A percentile compares a stretch with the other conserved stretches of the same genome.
phyloP scores from a whole-genome alignment of 2,888 invertebrate species.

The Leptopilina syphax region DNA sequence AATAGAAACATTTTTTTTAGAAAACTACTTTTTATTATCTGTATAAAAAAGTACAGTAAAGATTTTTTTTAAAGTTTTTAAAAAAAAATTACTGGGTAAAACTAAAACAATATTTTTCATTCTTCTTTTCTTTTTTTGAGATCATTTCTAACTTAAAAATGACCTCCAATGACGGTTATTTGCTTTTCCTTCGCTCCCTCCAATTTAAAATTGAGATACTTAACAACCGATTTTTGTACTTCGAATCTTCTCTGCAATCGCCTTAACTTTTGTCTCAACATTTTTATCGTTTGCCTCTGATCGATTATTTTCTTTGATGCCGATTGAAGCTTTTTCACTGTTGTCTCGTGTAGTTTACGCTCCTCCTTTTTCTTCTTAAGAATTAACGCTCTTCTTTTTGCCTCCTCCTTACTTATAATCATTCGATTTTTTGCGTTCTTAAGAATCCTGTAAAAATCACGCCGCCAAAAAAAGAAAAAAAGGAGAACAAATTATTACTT shows the following conservation, averaged over 20 bases:
- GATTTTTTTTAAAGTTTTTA: not conserved
- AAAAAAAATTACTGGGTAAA: not conserved
- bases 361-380: constrained; percentile 2
- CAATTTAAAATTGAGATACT: constrained; percentile 16
- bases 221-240: constrained; percentile 8
- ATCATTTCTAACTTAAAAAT: not conserved
- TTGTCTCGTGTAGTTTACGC: not conserved
- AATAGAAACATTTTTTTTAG: not conserved
- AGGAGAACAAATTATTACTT: too few species aligned
- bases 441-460: too few species aligned
- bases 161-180: not conserved
- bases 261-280: constrained; percentile 30
- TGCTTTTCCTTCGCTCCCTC: constrained; percentile 6
- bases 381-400: not conserved
- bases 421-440: not conserved
- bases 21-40: constrained; percentile 3
- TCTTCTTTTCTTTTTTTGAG: not conserved
- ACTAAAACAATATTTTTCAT: not conserved
- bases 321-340: constrained; percentile 9
- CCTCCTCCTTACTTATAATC: constrained; percentile 6
- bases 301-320: constrained; percentile 12
- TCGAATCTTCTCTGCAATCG: constrained; percentile 16
- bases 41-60: constrained; percentile 12
- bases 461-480: too few species aligned
- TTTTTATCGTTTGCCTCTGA: constrained; percentile 33